Base-by-base conservation (phyloP, 53 echinoderm and acorn worm species). In the Arbacia lixula region DNA sequence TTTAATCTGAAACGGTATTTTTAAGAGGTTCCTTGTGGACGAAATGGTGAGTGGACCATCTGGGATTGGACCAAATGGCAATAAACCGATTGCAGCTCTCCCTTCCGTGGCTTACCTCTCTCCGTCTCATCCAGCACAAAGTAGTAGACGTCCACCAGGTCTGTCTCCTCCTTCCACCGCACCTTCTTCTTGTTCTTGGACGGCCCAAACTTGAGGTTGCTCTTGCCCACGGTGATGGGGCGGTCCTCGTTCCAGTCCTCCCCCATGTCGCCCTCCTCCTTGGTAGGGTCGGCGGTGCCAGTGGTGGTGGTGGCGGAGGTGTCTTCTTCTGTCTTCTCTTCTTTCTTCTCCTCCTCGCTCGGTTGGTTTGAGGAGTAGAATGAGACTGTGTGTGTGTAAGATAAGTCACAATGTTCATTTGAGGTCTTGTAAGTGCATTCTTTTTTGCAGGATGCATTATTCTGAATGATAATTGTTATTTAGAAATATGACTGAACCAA, bases 51-150 rank as follows among this genome's bases (percentile, higher is more conserved):
- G n/a, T n/a, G n/a, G n/a, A n/a, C n/a, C n/a, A n/a, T n/a, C n/a
- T n/a, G n/a, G n/a, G n/a, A n/a, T n/a, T n/a, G n/a, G n/a, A n/a
- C n/a, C n/a, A n/a, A n/a, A n/a, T n/a, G n/a, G n/a, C n/a, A n/a
- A n/a, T n/a, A n/a, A n/a, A n/a, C n/a, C n/a, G n/a, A n/a, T n/a
- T n/a, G n/a, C n/a, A n/a, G n/a, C n/a, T n/a, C n/a, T n/a, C n/a
- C n/a, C n/a, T n/a, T n/a, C n/a, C n/a, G n/a, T n/a, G 19, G 10
- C 31, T 46, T 46, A 94, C 98, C 98, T 90, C 98, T 88, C 81
- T 98, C 98, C 4, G 92, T 94, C 39, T 94, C 94, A 82, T 98
- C 98, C 55, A 98, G 62, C 60, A 90, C 98, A 87, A 98, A 98
- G 87, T 92, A 98, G 64, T 26, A 84, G 42, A 94, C 72, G 27